Base-by-base conservation (phyloP, 2,797 vertebrate species). In the Rallus crepitans region DNA sequence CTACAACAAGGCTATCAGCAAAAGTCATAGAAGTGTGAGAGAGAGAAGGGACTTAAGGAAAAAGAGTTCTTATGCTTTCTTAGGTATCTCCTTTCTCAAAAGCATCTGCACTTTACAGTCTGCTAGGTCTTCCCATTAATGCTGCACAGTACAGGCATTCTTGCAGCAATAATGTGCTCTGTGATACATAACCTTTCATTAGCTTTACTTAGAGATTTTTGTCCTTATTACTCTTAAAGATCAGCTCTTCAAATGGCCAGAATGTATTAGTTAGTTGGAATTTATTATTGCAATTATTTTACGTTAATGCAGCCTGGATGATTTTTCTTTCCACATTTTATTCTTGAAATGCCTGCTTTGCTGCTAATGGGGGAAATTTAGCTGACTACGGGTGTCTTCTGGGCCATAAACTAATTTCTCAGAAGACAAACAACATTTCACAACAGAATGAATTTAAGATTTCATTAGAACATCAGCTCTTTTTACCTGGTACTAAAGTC, bases 151-250 rank as follows among this genome's bases (percentile, higher is more conserved):
- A 28, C 30, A 47, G 53, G 50, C 52, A 53, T 70, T 90, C 80
- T 79, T 79, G 73, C 50, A 76, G 40, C 57, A 65, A 64, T 83
- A 70, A 75, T 0, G 0, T 48, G 30, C 15, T 53, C 50, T 61
- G 35, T 72, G 80, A 72, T 76, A 69, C 64, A n/a, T 23, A 87
- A 89, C 50, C n/a, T 79, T 84, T 69, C 86, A 76, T 84, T 87
- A 89, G 48, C 30, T 88, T 83, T 90, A 72, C 69, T 87, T 84
- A 47, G 33, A 89, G n/a, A 94, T 59, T 89, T 89, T 76, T 79
- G 24, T 65, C 70, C 78, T 79, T 94, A 70, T 69, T 90, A 73
- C 5, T 42, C 33, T 57, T 55, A 89, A 94, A 93, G 66, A 96
- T 39, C 11, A 52, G 21, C 16, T 90, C 66, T 87, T 89, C 66